Conservation (phyloP, 2,888 invertebrate genomes). For the Urechis unicinctus region DNA sequence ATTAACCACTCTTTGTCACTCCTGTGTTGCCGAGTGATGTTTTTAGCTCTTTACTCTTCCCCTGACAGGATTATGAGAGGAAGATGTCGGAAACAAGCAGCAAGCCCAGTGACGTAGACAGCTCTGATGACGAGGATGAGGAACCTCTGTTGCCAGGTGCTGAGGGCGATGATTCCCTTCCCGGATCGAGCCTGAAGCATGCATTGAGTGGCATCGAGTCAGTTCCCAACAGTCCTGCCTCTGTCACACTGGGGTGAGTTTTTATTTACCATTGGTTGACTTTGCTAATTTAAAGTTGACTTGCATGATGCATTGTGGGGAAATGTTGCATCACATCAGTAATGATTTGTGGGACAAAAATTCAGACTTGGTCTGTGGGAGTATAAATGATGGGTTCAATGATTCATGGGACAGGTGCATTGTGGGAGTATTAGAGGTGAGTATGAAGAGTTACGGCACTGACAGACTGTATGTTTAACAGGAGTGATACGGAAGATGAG, state of each 20-base stretch:
- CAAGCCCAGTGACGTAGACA: slow-evolving; percentile 37
- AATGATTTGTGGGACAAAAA: no score
- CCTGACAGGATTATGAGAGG: background rate
- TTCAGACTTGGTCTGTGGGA: background rate
- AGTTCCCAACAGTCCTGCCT: slow-evolving; percentile 58
- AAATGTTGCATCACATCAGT: background rate
- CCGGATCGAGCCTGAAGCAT: background rate
- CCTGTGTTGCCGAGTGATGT: background rate
- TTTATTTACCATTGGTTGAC: no score
- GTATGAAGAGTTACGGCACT: background rate
- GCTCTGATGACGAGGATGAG: slow-evolving; percentile 37
- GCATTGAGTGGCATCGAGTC: slow-evolving; percentile 52
- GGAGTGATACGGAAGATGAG: slow-evolving; percentile 60
- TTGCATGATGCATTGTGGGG: background rate
- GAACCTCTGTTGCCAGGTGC: no score
- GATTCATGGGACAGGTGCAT: no score
- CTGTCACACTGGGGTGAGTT: slow-evolving; percentile 17
- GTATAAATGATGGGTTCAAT: background rate
- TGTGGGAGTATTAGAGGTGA: background rate
- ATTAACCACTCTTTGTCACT: slow-evolving; percentile 1
- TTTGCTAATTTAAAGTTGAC: no score
- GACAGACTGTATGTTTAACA: background rate
- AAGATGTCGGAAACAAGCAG: slow-evolving; percentile 26
- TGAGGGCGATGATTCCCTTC: background rate
- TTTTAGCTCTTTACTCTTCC: no score